Conservation (phyloP, 2,113 vertebrate species). For the Gila orcuttii region DNA sequence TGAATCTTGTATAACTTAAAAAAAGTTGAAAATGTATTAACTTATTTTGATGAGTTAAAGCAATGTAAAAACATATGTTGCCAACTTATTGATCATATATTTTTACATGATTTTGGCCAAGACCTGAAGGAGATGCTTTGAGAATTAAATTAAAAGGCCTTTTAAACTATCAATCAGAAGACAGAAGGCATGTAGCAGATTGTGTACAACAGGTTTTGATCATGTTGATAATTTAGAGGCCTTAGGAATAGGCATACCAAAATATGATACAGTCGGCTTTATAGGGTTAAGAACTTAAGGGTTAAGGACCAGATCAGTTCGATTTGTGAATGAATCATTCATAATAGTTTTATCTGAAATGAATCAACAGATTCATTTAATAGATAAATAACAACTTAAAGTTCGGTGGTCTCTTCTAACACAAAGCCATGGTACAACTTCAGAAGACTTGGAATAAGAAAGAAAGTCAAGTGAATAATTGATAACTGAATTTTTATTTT, state of each 20-base stretch:
- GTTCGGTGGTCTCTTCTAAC: background rate
- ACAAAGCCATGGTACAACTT: background rate
- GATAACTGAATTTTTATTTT: background rate
- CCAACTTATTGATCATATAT: background rate
- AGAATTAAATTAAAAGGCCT: background rate
- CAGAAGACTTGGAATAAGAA: background rate
- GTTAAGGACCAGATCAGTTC: background rate
- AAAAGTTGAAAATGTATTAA: no score
- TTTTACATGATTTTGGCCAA: background rate
- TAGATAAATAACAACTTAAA: background rate
- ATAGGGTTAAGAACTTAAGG: background rate
- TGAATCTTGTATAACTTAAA: no score
- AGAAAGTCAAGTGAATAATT: background rate
- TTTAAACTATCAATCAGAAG: background rate
- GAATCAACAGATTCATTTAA: background rate
- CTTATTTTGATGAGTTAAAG: no score
- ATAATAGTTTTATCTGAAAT: background rate
- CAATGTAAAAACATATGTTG: no score
- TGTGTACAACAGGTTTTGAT: background rate
- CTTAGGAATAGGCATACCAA: background rate
- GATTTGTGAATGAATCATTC: background rate
- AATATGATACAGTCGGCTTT: background rate
- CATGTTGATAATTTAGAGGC: background rate
- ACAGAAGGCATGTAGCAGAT: no score
- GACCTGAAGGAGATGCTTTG: no score